Conservation (phyloP, 2,113 vertebrate genomes). For the Atlantisia rogersi region DNA sequence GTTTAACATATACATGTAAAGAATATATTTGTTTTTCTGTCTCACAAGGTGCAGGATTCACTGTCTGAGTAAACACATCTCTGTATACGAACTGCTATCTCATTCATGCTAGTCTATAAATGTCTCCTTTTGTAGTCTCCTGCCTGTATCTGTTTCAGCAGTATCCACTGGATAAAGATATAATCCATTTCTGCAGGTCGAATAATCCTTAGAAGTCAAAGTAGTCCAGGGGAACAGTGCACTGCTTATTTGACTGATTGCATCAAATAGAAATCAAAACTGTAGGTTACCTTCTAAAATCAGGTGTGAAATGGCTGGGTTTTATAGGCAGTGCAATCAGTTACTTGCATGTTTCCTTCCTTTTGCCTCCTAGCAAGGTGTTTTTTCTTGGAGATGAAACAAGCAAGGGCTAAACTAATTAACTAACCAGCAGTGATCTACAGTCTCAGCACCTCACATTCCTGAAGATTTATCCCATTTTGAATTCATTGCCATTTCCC, state of each 20-base stretch:
- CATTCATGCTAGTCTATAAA: slow-evolving; percentile 11
- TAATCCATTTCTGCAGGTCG: slow-evolving; percentile 12
- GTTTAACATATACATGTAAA: neutral
- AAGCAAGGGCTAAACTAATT: slow-evolving; percentile 81
- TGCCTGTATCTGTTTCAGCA: slow-evolving; percentile 2
- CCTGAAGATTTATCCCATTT: slow-evolving; percentile 86
- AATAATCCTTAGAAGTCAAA: slow-evolving; percentile 53
- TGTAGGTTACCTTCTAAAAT: slow-evolving; percentile 14
- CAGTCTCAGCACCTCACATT: slow-evolving; percentile 79
- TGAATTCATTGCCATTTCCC: slow-evolving; percentile 83
- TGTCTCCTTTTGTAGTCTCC: neutral
- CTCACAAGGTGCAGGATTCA: slow-evolving; percentile 3
- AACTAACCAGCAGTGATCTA: slow-evolving; percentile 83
- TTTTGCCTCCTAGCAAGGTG: slow-evolving; percentile 59
- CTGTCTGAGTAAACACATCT: slow-evolving; percentile 24
- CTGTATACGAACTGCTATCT: neutral
- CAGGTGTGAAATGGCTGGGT: neutral
- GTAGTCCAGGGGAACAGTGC: neutral
- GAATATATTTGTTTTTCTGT: neutral
- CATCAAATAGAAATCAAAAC: slow-evolving; percentile 39
- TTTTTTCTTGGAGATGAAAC: slow-evolving; percentile 76
- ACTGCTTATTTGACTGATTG: slow-evolving; percentile 51
- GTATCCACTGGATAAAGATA: slow-evolving; percentile 44
- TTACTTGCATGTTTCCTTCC: slow-evolving; percentile 32
- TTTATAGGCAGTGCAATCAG: neutral